Base-by-base conservation (phyloP, 2,113 vertebrate species). In the Rhynchomys soricoides region DNA sequence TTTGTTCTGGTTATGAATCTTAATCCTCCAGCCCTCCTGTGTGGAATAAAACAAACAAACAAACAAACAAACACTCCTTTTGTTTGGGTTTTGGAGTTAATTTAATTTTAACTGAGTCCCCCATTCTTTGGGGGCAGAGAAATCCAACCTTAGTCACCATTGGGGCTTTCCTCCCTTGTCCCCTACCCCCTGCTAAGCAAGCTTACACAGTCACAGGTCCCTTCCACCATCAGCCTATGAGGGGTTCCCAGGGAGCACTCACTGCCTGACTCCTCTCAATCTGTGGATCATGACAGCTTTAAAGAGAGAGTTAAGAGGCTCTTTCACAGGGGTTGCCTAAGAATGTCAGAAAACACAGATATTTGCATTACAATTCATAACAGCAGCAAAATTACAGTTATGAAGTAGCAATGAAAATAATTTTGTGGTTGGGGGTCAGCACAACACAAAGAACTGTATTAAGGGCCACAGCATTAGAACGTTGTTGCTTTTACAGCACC, bases 81-180 rank as follows among this genome's bases (percentile, higher is more conserved):
- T 93, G n/a, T 77, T 59, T 59, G 37, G 24, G 7, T 55, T 59
- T 21, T 59, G 57, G 13, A 93, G 81, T 81, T 89, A 89, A 82
- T 74, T 89, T 87, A 37, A 73, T 77, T 97, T 92, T 78, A 55
- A 75, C 24, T 8, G 50, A 55, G 45, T 81, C 45, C 95, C 62
- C 21, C 7, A 2, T 85, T 91, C 19, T 43, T 93, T 1, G 21
- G 70, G 57, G 2, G n/a, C 68, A 86, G 45, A 96, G 90, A 93
- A 90, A 94, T 70, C 57, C 75, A 91, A 86, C 26, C 50, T 74
- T 21, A 55, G 10, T 91, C 45, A 26, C 86, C 70, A 43, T 17
- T 73, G 45, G 24, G 29, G 22, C n/a, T 91, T 52, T 74, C n/a
- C 43, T 74, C 31, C 4, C 13, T 13, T 26, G 26, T 64, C 34